Percentiles rank a stretch among this genome's conserved stretches.
phyloP scores from a whole-genome alignment of 1,140 invertebrate genomes.

The Scylla paramamosain region DNA sequence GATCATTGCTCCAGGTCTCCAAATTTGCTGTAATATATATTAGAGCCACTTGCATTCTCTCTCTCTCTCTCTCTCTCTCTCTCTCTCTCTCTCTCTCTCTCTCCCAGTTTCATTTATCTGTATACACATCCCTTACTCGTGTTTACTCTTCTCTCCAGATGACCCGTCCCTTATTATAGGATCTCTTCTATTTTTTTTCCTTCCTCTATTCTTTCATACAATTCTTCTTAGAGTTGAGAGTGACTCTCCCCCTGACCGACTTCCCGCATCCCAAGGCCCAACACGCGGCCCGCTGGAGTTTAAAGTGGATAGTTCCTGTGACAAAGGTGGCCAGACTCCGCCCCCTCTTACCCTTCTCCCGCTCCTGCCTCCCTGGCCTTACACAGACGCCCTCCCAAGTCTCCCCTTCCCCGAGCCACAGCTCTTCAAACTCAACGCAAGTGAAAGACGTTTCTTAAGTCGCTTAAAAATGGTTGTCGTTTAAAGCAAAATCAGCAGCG shows the following conservation, averaged over 20 bases:
- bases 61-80: too few species aligned
- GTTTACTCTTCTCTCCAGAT: background rate
- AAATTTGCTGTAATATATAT: too few species aligned
- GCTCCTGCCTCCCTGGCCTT: background rate
- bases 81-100: too few species aligned
- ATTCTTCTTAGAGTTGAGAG: background rate
- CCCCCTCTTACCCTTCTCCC: background rate
- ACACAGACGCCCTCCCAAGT: background rate
- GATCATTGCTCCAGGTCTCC: too few species aligned
- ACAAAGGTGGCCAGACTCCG: background rate
- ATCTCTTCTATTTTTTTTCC: background rate
- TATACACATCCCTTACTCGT: background rate
- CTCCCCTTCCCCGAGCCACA: background rate
- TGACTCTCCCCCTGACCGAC: background rate
- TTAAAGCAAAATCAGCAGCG: background rate
- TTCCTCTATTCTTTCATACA: background rate
- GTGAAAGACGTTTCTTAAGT: background rate
- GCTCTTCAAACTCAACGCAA: background rate
- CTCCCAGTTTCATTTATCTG: background rate
- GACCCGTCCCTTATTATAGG: background rate
- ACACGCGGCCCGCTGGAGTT: background rate
- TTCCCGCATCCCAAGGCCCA: background rate
- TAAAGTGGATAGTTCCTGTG: constrained; percentile 12
- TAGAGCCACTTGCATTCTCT: too few species aligned
- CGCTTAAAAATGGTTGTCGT: background rate